phyloP scores from a whole-genome alignment of 2,797 vertebrate genomes.

The Periparus ater region DNA sequence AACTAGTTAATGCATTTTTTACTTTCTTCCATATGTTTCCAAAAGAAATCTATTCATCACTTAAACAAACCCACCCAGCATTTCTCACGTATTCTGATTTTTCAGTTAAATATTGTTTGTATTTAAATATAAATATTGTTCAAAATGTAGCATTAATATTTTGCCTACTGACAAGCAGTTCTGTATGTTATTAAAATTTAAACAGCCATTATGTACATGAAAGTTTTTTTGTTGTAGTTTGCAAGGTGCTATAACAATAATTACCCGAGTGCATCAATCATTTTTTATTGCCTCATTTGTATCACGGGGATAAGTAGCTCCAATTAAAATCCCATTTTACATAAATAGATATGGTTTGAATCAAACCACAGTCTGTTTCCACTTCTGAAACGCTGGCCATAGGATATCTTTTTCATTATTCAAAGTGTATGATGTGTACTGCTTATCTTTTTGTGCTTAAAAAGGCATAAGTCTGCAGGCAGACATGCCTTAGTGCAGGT shows the following conservation, averaged over 20 bases:
- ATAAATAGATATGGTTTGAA: constrained; percentile 59
- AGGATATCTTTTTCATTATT: constrained; percentile 60
- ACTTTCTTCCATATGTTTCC: not conserved
- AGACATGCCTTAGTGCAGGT: constrained; percentile 35
- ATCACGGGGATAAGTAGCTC: constrained; percentile 47
- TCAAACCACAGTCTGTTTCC: constrained; percentile 46
- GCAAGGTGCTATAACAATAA: constrained; percentile 64
- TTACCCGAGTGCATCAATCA: constrained; percentile 61
- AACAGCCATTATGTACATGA: constrained; percentile 47
- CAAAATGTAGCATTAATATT: constrained; percentile 39
- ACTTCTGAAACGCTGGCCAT: constrained; percentile 39
- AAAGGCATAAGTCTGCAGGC: constrained; percentile 40
- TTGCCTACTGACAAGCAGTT: constrained; percentile 45
- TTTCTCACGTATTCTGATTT: constrained; percentile 17
- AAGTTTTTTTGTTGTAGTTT: constrained; percentile 57
- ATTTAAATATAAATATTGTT: constrained; percentile 46
- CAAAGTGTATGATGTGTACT: not conserved
- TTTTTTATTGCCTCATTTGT: constrained; percentile 60
- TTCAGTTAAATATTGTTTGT: constrained; percentile 46
- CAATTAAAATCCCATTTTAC: constrained; percentile 66
- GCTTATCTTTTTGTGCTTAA: constrained; percentile 47
- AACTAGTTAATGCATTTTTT: not conserved
- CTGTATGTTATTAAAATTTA: constrained; percentile 60
- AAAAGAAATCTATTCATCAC: constrained; percentile 22
- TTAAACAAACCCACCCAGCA: not conserved